Percentiles rank a stretch among this genome's conserved stretches.
These are phyloP conservation scores for Zaprionus nigranus DNA, from an alignment of 1,140 invertebrate species.

Conservation along the genomic window DNA sequence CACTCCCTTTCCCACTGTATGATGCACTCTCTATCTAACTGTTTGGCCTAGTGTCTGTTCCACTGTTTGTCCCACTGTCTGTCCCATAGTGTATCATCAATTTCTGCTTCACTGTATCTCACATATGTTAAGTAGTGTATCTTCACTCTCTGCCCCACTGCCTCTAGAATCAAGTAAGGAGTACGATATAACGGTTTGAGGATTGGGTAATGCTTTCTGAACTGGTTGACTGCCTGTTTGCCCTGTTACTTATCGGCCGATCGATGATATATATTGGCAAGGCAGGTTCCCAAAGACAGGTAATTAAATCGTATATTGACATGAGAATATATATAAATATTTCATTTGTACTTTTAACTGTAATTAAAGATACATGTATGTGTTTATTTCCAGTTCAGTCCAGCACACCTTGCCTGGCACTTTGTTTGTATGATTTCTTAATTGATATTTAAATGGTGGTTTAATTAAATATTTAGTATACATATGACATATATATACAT, in stretches of 20 bases:
- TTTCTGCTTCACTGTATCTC: no score
- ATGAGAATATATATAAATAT: constrained; percentile 6
- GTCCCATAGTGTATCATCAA: no score
- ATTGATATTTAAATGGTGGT: constrained; percentile 58
- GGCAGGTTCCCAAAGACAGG: constrained; percentile 37
- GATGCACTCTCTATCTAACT: background rate
- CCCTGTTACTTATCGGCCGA: constrained; percentile 56
- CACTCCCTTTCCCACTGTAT: constrained; percentile 1
- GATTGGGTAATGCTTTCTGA: constrained; percentile 20
- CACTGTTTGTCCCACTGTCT: no score
- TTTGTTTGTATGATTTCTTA: constrained; percentile 26
- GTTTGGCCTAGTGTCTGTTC: constrained; percentile 1
- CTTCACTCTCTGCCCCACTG: background rate
- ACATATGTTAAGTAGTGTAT: no score
- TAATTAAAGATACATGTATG: constrained; percentile 5
- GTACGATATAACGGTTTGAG: background rate
- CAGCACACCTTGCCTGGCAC: constrained; percentile 24
- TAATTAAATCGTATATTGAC: constrained; percentile 22
- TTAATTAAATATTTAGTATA: constrained; percentile 40
- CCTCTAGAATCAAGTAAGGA: background rate
- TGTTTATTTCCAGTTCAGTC: constrained; percentile 42
- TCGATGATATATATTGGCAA: constrained; percentile 47
- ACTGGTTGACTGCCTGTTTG: constrained; percentile 43
- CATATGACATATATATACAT: constrained; percentile 3
- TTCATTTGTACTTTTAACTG: background rate